These are phyloP conservation scores for Dendrocopos noguchii DNA, from an alignment of 2,113 vertebrate species.

Conservation along the genomic window DNA sequence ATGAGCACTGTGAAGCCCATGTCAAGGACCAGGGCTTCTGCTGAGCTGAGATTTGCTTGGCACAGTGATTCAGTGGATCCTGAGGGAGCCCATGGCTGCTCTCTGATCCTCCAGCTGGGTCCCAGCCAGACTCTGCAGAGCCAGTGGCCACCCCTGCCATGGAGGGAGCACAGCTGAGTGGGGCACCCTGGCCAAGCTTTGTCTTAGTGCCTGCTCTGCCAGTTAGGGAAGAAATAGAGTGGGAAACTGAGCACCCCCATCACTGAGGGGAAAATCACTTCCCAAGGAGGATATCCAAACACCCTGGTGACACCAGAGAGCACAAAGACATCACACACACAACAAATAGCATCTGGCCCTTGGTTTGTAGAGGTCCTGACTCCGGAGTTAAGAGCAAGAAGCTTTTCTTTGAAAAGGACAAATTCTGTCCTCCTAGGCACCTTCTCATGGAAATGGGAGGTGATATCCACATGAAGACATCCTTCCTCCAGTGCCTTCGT, in stretches of 20 bases:
- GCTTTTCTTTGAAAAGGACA: accelerated
- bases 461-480: not conserved
- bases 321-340: not conserved
- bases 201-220: not conserved
- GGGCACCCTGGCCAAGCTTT: not conserved
- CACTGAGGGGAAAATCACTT: not conserved
- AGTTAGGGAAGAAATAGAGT: not conserved
- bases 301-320: not conserved
- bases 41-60: constrained; percentile 23
- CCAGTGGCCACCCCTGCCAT: accelerated
- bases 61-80: accelerated
- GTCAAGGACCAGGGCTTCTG: not conserved
- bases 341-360: accelerated
- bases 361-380: not conserved
- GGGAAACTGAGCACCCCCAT: not conserved
- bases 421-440: not conserved
- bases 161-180: accelerated
- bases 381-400: not conserved
- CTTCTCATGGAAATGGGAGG: not conserved
- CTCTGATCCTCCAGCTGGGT: not conserved
- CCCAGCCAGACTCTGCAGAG: not conserved
- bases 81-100: not conserved
- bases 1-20: accelerated
- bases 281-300: accelerated
- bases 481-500: not conserved